A percentile compares a stretch with the other conserved stretches of the same genome.
Conservation (phyloP, 2,113 vertebrate species). For the Crotalus viridis region DNA sequence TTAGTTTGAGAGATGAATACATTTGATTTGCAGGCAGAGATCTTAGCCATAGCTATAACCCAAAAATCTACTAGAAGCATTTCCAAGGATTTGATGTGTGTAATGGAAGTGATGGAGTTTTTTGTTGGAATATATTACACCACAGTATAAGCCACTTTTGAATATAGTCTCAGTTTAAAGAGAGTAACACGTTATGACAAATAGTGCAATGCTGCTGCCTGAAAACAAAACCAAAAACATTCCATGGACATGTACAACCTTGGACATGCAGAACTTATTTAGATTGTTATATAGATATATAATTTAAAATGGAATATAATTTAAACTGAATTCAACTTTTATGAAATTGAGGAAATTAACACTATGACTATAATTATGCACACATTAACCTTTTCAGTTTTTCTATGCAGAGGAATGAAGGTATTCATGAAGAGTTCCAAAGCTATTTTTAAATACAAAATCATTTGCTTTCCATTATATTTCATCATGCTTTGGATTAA, state of each 20-base stretch:
- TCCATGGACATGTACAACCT: neutral
- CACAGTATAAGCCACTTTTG: neutral
- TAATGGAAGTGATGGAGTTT: neutral
- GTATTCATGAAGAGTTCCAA: neutral
- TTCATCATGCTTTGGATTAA: neutral
- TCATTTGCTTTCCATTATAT: neutral
- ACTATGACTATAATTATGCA: neutral
- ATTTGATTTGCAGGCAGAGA: neutral
- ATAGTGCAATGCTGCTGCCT: neutral
- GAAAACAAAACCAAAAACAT: neutral
- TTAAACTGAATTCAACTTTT: neutral
- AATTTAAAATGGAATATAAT: conserved; percentile 10
- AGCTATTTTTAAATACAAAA: conserved; percentile 12
- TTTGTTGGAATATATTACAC: neutral
- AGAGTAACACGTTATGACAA: neutral
- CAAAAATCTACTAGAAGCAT: neutral
- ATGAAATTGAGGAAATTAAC: fast-evolving
- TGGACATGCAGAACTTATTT: neutral
- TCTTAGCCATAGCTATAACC: neutral
- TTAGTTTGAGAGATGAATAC: neutral
- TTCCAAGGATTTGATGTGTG: neutral
- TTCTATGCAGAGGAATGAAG: neutral
- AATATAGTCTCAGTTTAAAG: neutral
- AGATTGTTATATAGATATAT: neutral
- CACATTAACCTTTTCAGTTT: neutral